Evolutionary conservation across 2,888 invertebrate species (phyloP).

Genomic region (Deroplatys truncata): DNA sequence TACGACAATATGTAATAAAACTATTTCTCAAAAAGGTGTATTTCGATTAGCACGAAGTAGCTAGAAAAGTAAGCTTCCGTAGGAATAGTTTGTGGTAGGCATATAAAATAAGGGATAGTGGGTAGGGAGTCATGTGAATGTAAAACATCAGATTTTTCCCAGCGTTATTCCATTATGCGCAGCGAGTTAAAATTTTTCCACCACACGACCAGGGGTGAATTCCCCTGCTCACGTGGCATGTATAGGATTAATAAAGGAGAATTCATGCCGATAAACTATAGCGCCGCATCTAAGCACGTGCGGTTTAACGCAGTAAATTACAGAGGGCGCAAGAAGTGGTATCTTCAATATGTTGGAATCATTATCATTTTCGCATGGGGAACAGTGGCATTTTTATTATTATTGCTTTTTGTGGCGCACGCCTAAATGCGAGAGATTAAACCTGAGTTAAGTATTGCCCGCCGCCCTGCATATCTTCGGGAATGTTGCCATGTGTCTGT

Average conservation of each 20-base stretch:
- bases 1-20: too few relatives aligned
- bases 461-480: not conserved
- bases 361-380: not conserved
- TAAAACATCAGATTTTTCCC: too few relatives aligned
- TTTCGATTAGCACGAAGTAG: too few relatives aligned
- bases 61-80: too few relatives aligned
- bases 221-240: not conserved
- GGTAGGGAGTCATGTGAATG: too few relatives aligned
- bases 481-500: not conserved
- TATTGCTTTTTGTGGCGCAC: not conserved
- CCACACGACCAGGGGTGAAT: too few relatives aligned
- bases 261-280: not conserved
- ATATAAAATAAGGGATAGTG: too few relatives aligned
- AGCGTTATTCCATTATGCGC: too few relatives aligned
- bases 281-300: not conserved
- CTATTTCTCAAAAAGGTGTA: too few relatives aligned
- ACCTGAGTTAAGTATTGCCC: not conserved
- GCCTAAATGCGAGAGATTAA: not conserved
- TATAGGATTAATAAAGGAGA: not conserved
- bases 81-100: too few relatives aligned
- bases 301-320: not conserved
- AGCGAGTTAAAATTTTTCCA: not conserved
- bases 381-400: not conserved
- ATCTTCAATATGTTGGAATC: not conserved
- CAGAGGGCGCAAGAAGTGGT: not conserved